Percentiles rank a stretch among this genome's conserved stretches.
These are phyloP conservation scores for Dermatemys mawii DNA, from an alignment of 2,113 vertebrate species.

Conservation along the genomic window DNA sequence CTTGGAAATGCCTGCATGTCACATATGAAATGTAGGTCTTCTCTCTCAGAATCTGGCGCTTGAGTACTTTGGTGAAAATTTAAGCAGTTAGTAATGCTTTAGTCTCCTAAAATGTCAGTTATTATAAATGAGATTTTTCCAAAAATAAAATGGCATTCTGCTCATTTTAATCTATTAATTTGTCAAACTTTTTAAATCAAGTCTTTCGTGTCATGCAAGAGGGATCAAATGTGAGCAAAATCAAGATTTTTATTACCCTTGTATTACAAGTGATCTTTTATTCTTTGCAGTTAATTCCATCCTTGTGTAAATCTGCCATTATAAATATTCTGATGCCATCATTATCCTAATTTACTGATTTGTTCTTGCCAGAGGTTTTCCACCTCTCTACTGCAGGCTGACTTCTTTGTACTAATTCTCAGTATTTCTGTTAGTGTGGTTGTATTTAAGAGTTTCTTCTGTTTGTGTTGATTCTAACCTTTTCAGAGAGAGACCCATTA, in stretches of 20 bases:
- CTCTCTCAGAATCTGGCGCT: background rate
- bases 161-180: background rate
- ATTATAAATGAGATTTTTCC: no score
- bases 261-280: background rate
- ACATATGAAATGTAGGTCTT: background rate
- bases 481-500: background rate
- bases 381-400: background rate
- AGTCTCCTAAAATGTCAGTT: background rate
- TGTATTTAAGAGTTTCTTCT: background rate
- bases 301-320: background rate
- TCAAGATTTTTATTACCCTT: background rate
- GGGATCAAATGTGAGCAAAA: background rate
- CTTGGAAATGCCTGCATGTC: background rate
- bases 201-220: background rate
- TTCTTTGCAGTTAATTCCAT: background rate
- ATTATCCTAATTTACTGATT: conserved; percentile 2
- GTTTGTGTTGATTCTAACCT: background rate
- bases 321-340: background rate
- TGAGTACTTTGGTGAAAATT: background rate
- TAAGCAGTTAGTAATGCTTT: background rate
- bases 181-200: background rate
- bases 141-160: background rate
- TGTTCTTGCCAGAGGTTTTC: background rate
- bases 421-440: background rate
- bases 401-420: background rate